These are phyloP conservation scores for Eucriotettix oculatus DNA, from an alignment of 2,888 invertebrate species.

Conservation along the genomic window DNA sequence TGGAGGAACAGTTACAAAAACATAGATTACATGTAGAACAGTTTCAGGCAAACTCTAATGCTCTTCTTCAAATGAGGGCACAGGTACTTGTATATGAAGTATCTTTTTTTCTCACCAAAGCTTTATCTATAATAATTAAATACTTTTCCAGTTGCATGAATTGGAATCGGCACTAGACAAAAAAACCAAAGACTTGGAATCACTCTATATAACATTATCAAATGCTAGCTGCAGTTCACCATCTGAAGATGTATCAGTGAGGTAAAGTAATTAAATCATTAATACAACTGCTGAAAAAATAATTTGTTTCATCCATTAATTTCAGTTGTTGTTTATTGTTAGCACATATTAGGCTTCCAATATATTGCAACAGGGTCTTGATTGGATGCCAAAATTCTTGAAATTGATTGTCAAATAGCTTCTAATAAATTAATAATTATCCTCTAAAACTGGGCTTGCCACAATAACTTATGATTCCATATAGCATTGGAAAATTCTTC, in stretches of 20 bases:
- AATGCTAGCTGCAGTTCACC: conserved; percentile 54
- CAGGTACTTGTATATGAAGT: conserved; percentile 23
- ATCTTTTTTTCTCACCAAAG: neutral
- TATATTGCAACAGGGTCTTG: no score
- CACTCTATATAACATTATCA: conserved; percentile 42
- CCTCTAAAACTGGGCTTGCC: no score
- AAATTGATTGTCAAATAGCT: no score
- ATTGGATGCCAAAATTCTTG: no score
- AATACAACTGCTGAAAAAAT: neutral
- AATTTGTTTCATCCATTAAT: neutral
- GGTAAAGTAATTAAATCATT: conserved; percentile 10
- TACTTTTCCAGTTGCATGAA: conserved; percentile 34
- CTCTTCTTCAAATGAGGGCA: conserved; percentile 24
- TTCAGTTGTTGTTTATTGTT: no score
- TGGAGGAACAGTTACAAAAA: conserved; percentile 23
- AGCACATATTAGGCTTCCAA: no score
- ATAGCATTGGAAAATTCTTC: no score
- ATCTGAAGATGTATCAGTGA: conserved; percentile 61
- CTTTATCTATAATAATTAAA: neutral
- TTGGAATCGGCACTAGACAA: conserved; percentile 50
- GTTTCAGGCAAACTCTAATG: conserved; percentile 16
- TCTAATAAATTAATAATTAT: no score
- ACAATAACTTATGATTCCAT: no score
- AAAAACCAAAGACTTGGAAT: conserved; percentile 56
- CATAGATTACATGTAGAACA: conserved; percentile 15